Conservation (phyloP, 2,113 vertebrate species). For the Tupaia tana region DNA sequence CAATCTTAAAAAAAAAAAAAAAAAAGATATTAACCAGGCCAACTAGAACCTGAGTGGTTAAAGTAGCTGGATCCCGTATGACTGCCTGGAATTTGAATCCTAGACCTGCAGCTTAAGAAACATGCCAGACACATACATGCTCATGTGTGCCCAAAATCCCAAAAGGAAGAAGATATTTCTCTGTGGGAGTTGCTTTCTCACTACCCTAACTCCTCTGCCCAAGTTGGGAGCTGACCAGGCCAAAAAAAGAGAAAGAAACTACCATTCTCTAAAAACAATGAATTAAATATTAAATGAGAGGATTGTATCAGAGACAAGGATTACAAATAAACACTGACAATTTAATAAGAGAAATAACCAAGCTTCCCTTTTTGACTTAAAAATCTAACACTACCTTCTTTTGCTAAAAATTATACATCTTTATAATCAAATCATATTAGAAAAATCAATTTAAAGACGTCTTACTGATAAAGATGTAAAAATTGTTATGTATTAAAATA, state of each 20-base stretch:
- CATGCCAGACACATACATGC: too few relatives aligned
- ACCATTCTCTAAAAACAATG: slow-evolving; percentile 1
- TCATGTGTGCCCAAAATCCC: too few relatives aligned
- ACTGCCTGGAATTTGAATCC: too few relatives aligned
- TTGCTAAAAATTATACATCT: background rate
- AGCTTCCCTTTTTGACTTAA: background rate
- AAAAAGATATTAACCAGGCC: background rate
- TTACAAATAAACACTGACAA: background rate
- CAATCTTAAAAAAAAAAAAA: slow-evolving; percentile 2
- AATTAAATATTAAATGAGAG: background rate
- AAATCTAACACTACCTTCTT: background rate
- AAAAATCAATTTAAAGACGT: background rate
- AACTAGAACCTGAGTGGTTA: too few relatives aligned
- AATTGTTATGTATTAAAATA: background rate
- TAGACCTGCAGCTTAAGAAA: too few relatives aligned
- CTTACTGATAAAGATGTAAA: background rate
- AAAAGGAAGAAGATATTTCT: too few relatives aligned
- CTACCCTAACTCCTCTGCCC: too few relatives aligned
- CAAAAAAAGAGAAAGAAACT: background rate
- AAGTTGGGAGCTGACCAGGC: too few relatives aligned
- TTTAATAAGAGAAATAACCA: slow-evolving; percentile 37
- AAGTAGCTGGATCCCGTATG: too few relatives aligned
- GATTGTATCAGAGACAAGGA: background rate
- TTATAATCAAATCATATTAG: slow-evolving; percentile 44
- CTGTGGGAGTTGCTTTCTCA: too few relatives aligned